A percentile compares a stretch with the other conserved stretches of the same genome.
These are phyloP conservation scores for Seira sanloemensis DNA, from an alignment of 2,888 invertebrate genomes.

Conservation along the genomic window DNA sequence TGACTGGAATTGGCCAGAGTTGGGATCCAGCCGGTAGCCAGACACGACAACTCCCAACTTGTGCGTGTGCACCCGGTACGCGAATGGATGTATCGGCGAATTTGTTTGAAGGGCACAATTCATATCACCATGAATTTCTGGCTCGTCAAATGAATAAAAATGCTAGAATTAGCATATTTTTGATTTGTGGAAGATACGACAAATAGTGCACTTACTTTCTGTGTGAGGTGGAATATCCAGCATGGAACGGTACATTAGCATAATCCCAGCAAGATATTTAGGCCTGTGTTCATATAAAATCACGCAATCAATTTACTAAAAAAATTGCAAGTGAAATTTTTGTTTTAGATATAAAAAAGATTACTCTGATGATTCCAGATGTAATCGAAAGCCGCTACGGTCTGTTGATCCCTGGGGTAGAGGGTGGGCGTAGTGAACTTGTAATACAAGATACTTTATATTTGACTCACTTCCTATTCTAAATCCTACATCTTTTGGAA, in stretches of 20 bases:
- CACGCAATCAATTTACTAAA: neutral
- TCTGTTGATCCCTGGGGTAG: slow-evolving; percentile 72
- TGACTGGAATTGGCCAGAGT: slow-evolving; percentile 74
- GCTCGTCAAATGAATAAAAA: slow-evolving; percentile 58
- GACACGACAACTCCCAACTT: slow-evolving; percentile 77
- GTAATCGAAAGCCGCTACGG: slow-evolving; percentile 70
- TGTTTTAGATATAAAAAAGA: slow-evolving; percentile 23
- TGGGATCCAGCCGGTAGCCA: slow-evolving; percentile 75
- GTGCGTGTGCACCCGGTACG: slow-evolving; percentile 79
- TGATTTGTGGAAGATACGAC: no score
- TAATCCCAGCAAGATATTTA: slow-evolving; percentile 71
- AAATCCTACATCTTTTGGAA: slow-evolving; percentile 79
- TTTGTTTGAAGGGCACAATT: slow-evolving; percentile 76
- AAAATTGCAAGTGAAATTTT: neutral
- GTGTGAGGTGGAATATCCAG: slow-evolving; percentile 68
- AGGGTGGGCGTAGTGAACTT: slow-evolving; percentile 78
- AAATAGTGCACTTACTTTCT: slow-evolving; percentile 72
- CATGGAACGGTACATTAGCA: slow-evolving; percentile 67
- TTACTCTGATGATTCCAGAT: slow-evolving; percentile 67
- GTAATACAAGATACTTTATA: slow-evolving; percentile 78
- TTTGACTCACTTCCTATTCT: slow-evolving; percentile 77
- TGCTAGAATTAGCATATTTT: no score
- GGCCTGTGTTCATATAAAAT: slow-evolving; percentile 61
- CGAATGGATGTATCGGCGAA: slow-evolving; percentile 77
- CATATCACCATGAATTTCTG: slow-evolving; percentile 77